These are phyloP conservation scores for Liasis olivaceus DNA, from an alignment of 2,797 vertebrate genomes.

Conservation along the genomic window DNA sequence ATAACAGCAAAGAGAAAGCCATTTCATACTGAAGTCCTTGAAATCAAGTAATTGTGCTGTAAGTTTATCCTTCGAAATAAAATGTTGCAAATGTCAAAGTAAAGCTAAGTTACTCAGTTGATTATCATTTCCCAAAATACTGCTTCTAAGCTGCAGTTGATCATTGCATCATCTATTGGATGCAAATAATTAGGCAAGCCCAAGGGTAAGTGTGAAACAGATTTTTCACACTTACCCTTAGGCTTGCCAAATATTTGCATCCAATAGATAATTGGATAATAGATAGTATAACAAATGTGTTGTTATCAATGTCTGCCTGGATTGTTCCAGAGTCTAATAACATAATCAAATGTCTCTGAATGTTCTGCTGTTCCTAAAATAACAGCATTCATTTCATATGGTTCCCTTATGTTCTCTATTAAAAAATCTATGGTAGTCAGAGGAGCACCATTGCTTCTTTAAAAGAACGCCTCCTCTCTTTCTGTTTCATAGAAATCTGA, in stretches of 20 bases:
- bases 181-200: background rate
- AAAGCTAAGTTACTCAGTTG: background rate
- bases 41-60: background rate
- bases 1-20: conserved; percentile 12
- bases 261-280: background rate
- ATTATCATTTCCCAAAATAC: background rate
- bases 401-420: background rate
- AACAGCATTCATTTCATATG: background rate
- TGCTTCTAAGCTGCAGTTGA: background rate
- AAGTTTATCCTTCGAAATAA: background rate
- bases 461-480: background rate
- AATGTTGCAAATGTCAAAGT: background rate
- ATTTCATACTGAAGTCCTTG: background rate
- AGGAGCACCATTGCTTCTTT: background rate
- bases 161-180: background rate
- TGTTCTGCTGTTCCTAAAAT: background rate
- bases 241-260: background rate
- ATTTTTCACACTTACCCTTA: too few species aligned
- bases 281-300: background rate
- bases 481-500: background rate
- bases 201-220: background rate
- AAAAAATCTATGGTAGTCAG: background rate
- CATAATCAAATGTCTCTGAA: background rate
- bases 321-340: background rate
- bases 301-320: background rate